phyloP scores from a whole-genome alignment of 2,888 invertebrate genomes.

The Nephrocerus scutellatus region DNA sequence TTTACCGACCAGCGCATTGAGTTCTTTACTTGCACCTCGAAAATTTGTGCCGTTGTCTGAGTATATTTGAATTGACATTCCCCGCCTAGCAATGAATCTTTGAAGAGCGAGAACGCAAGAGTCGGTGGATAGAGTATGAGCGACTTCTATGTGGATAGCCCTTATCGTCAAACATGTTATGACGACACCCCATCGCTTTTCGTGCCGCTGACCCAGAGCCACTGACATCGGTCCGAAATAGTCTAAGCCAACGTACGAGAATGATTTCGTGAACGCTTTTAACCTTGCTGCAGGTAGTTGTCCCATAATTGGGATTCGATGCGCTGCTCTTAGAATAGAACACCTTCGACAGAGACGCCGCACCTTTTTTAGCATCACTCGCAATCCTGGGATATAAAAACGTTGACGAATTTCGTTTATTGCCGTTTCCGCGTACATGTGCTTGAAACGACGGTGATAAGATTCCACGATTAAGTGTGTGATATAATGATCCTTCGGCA shows the following conservation, averaged over 20 bases:
- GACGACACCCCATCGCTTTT: conserved; percentile 16
- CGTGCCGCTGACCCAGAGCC: conserved; percentile 9
- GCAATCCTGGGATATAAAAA: conserved; percentile 7
- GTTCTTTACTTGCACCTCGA: conserved; percentile 16
- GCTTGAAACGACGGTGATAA: too few relatives aligned
- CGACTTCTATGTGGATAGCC: conserved; percentile 18
- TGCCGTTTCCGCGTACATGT: too few relatives aligned
- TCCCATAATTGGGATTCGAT: conserved; percentile 7
- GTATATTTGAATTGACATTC: conserved; percentile 12
- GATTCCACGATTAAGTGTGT: too few relatives aligned
- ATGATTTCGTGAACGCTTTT: conserved; percentile 12
- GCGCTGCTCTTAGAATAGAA: conserved; percentile 5
- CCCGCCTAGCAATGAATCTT: conserved; percentile 18
- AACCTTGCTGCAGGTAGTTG: conserved; percentile 8
- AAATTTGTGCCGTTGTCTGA: conserved; percentile 24
- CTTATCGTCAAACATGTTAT: conserved; percentile 22
- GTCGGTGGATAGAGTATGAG: conserved; percentile 13
- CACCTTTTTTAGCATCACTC: neutral
- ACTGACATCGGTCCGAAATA: conserved; percentile 17
- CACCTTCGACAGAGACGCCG: conserved; percentile 5
- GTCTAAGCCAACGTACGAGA: conserved; percentile 16
- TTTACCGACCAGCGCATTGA: conserved; percentile 11
- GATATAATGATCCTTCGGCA: too few relatives aligned
- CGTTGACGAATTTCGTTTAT: conserved; percentile 14
- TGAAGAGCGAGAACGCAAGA: conserved; percentile 19